Percentiles rank a stretch among this genome's conserved stretches.
These are phyloP conservation scores for Tipula helvola DNA, from an alignment of 2,888 invertebrate species.

Conservation along the genomic window DNA sequence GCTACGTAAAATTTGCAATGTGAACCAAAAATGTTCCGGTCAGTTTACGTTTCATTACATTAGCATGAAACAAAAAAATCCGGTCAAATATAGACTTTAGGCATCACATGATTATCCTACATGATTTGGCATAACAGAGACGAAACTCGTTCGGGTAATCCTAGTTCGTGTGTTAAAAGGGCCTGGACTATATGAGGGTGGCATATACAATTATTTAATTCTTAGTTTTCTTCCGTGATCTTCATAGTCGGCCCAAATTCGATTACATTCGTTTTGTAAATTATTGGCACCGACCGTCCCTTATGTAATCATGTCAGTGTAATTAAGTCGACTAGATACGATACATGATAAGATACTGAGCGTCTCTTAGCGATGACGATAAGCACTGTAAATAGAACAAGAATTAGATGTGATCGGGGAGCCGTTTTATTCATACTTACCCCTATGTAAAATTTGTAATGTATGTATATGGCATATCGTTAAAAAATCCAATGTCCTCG, in stretches of 20 bases:
- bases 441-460: constrained; percentile 90
- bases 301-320: constrained; percentile 94
- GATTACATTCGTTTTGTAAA: constrained; percentile 86
- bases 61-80: constrained; percentile 95
- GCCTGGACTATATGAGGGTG: constrained; percentile 91
- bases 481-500: constrained; percentile 93
- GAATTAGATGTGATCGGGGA: constrained; percentile 10
- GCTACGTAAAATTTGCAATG: constrained; percentile 93
- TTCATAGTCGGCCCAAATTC: constrained; percentile 75
- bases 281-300: constrained; percentile 65
- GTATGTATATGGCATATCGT: constrained; percentile 92
- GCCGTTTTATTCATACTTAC: constrained; percentile 34
- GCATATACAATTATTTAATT: constrained; percentile 76
- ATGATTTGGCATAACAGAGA: constrained; percentile 77
- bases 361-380: constrained; percentile 66
- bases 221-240: constrained; percentile 65
- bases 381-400: constrained; percentile 45
- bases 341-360: constrained; percentile 73
- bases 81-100: constrained; percentile 88
- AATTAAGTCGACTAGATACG: constrained; percentile 76
- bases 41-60: constrained; percentile 96
- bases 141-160: constrained; percentile 91
- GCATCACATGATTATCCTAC: constrained; percentile 91
- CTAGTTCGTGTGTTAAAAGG: constrained; percentile 93
- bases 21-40: constrained; percentile 96